Evolutionary conservation across 1,140 invertebrate species (phyloP), one percentile per base, ranked within the genome.

Genomic region (Planococcus citri): DNA sequence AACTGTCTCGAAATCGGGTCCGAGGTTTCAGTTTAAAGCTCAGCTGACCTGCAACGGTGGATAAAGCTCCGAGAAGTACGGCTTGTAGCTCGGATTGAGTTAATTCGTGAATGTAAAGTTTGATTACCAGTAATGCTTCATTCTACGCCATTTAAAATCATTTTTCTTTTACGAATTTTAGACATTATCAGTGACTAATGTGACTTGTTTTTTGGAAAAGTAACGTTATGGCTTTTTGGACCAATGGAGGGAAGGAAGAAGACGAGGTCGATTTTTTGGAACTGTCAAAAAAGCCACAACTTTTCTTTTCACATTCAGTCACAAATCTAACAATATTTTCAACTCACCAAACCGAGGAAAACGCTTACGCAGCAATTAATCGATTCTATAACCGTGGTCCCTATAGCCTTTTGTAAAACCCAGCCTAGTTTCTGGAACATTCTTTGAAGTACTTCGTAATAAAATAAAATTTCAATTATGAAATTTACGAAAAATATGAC

Each of bases 401-500:
- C 88, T 75, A 96, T 81, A 1, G 88, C 80, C 1, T 77, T 76
- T 73, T 91, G 86, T 24, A 95, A 77, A 27, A 88, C 74, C 81
- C 86, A 87, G 10, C 92, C 92, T 25, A 97, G 75, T 77, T 88
- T 91, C n/a, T 86, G 75, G 17, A 95, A 86, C n/a, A 94, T 77
- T 81, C 84, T 87, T 79, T 96, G 93, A 85, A 97, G 89, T 0
- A 85, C 82, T 3, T 93, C 94, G 77, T 86, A 84, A 78, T 94
- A 94, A 78, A 92, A 95, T 12, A 96, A 78, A 12, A 97, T 83
- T 74, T 91, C 88, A 14, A 95, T 87, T 71, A 90, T 79, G 77
- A 94, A 92, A 75, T 90, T 90, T 76, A 96, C 90, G 82, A 95
- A 96, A 79, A 92, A 92, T 67, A 96, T 92, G 0, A 94, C 90